These are phyloP conservation scores for Bradypodion ventrale DNA, from an alignment of 2,797 vertebrate genomes.

Conservation along the genomic window DNA sequence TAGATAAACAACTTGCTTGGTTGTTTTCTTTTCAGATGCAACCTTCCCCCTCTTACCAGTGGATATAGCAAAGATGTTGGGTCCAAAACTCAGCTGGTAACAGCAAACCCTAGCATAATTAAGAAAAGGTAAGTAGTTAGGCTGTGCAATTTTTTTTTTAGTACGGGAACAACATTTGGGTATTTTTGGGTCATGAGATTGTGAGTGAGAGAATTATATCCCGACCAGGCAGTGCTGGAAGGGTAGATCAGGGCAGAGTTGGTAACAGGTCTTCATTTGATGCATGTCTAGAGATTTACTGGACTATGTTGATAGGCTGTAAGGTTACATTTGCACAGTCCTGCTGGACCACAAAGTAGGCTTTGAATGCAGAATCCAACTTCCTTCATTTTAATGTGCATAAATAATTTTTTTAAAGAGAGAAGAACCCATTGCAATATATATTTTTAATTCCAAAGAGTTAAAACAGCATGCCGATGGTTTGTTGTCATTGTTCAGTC, in stretches of 20 bases:
- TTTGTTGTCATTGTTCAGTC: too few relatives aligned
- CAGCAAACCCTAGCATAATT: slow-evolving; percentile 97
- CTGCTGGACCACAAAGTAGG: not conserved
- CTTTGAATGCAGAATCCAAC: not conserved
- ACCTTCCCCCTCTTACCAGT: slow-evolving; percentile 92
- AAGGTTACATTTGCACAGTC: not conserved
- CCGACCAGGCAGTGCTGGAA: not conserved
- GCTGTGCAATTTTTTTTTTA: slow-evolving; percentile 2
- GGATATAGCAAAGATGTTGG: slow-evolving; percentile 90
- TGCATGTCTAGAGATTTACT: not conserved
- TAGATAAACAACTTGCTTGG: slow-evolving; percentile 14
- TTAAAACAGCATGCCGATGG: too few relatives aligned
- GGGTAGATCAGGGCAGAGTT: not conserved
- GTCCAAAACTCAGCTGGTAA: slow-evolving; percentile 89
- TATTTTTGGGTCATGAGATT: not conserved
- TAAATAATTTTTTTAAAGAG: too few relatives aligned
- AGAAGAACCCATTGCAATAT: too few relatives aligned
- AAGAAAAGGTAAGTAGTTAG: slow-evolving; percentile 85
- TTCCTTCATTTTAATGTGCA: too few relatives aligned
- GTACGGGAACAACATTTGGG: not conserved
- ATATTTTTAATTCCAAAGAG: too few relatives aligned
- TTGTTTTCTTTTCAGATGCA: slow-evolving; percentile 82
- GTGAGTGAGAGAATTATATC: not conserved
- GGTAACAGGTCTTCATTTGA: not conserved
- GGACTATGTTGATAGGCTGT: not conserved